Conservation (phyloP, 2,113 vertebrate genomes). For the Lepisosteus oculatus region DNA sequence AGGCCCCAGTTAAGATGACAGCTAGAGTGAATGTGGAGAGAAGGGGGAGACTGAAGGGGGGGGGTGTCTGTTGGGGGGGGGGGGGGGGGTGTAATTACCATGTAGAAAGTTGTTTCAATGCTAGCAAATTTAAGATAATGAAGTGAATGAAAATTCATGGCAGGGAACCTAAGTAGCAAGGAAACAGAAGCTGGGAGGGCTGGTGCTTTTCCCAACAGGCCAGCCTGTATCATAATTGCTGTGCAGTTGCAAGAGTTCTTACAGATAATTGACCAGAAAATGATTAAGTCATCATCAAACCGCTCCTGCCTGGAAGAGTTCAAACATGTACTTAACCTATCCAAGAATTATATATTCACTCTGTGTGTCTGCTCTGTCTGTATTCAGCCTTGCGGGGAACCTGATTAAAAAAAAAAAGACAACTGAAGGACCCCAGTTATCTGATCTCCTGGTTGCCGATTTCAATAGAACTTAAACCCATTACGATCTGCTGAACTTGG, state of each 20-base stretch:
- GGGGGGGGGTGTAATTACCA: constrained; percentile 72
- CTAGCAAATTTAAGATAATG: constrained; percentile 77
- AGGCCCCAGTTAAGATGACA: constrained; percentile 75
- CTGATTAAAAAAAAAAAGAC: constrained; percentile 73
- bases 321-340: constrained; percentile 99
- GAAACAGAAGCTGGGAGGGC: constrained; percentile 79
- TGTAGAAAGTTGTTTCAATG: constrained; percentile 80
- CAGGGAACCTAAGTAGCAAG: constrained; percentile 74
- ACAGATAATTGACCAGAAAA: constrained; percentile 99
- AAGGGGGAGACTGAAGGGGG: constrained; percentile 5
- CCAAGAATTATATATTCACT: constrained; percentile 97
- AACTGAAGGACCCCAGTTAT: constrained; percentile 84
- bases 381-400: constrained; percentile 81
- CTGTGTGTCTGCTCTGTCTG: constrained; percentile 82
- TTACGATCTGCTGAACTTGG: constrained; percentile 90
- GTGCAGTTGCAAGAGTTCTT: constrained; percentile 83
- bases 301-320: constrained; percentile 92
- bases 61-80: constrained; percentile 19
- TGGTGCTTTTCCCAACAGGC: constrained; percentile 82
- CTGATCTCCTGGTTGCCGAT: constrained; percentile 89
- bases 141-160: constrained; percentile 82
- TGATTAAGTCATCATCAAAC: constrained; percentile 99
- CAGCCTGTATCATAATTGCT: constrained; percentile 84
- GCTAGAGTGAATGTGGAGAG: constrained; percentile 65
- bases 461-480: constrained; percentile 96